Conservation (phyloP, 2,113 vertebrate genomes). For the Syngnathus scovelli region DNA sequence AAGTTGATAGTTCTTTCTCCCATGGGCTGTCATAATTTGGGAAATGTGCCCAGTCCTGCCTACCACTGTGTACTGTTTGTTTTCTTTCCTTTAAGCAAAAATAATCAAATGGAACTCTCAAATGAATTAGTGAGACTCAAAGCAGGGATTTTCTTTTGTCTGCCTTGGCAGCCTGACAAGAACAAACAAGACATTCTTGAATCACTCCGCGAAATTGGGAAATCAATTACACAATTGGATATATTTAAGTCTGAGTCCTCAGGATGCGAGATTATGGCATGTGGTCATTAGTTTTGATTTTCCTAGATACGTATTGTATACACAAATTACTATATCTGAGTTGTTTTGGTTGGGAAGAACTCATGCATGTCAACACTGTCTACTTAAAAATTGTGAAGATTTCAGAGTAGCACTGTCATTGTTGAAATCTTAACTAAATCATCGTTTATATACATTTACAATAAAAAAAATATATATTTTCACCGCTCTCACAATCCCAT, state of each 20-base stretch:
- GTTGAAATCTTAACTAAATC: too few relatives aligned
- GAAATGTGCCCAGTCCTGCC: background rate
- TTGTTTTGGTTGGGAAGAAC: too few relatives aligned
- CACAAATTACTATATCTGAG: background rate
- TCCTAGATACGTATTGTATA: background rate
- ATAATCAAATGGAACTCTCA: background rate
- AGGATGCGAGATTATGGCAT: background rate
- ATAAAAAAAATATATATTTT: too few relatives aligned
- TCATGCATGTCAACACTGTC: too few relatives aligned
- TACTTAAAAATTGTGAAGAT: too few relatives aligned
- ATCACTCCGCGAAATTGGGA: background rate
- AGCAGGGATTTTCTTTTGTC: conserved; percentile 1
- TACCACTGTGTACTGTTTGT: background rate
- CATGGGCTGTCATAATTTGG: background rate
- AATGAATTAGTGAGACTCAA: background rate
- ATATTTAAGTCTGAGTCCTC: background rate
- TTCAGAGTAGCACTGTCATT: too few relatives aligned
- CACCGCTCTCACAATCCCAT: too few relatives aligned
- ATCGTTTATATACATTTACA: too few relatives aligned
- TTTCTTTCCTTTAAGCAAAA: background rate
- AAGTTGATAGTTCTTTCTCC: background rate
- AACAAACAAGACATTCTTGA: background rate
- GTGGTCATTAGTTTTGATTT: too few relatives aligned
- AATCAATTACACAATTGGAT: background rate
- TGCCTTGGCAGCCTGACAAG: background rate